Conservation (phyloP, 2,113 vertebrate species). For the Pyrgilauda ruficollis region DNA sequence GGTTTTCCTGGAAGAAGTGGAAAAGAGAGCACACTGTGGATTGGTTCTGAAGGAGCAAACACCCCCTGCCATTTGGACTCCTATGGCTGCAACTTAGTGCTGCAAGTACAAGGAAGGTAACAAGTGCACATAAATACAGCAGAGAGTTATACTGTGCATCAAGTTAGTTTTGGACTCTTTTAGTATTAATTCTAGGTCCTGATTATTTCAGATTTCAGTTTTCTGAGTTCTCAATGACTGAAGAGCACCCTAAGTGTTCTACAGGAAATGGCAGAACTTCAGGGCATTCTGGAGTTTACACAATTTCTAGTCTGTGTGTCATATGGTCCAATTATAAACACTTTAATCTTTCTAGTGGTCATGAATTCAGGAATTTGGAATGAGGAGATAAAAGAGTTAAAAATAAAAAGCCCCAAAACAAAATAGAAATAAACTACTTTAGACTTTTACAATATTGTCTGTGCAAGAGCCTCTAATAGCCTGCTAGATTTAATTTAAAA, state of each 20-base stretch:
- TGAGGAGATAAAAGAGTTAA: constrained; percentile 18
- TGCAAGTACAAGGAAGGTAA: constrained; percentile 96
- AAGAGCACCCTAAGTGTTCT: background rate
- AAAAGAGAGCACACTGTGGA: constrained; percentile 90
- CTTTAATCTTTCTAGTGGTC: background rate
- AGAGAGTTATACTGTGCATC: background rate
- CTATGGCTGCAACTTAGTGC: constrained; percentile 92
- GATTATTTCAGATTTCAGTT: background rate
- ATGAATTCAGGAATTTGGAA: background rate
- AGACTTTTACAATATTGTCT: constrained; percentile 10
- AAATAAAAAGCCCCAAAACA: background rate
- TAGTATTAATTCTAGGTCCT: background rate
- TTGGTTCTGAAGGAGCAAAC: constrained; percentile 88
- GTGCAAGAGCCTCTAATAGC: constrained; percentile 20
- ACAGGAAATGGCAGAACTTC: background rate
- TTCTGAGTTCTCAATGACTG: background rate
- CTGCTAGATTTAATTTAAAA: constrained; percentile 48
- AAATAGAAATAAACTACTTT: constrained; percentile 1
- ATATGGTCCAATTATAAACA: background rate
- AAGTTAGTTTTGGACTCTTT: background rate
- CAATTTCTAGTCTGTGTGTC: background rate
- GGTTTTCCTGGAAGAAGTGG: constrained; percentile 89
- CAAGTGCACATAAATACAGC: background rate
- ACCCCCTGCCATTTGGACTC: constrained; percentile 94
- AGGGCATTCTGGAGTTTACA: background rate